Conservation (phyloP, 2,797 vertebrate genomes). For the Pachyuromys duprasi region DNA sequence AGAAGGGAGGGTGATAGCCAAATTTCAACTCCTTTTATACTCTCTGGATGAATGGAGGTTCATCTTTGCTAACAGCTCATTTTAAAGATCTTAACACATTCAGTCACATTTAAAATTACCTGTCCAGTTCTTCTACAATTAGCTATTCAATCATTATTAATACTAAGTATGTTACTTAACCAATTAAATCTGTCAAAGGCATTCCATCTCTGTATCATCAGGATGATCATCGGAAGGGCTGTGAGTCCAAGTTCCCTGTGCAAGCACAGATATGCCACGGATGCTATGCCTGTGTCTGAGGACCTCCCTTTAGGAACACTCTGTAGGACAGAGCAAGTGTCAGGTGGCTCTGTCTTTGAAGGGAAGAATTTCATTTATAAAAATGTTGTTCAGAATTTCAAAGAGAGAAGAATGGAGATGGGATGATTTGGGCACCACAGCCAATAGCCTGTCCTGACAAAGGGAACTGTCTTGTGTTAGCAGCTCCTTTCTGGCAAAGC, state of each 20-base stretch:
- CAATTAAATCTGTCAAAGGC: not conserved
- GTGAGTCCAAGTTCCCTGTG: rapidly evolving
- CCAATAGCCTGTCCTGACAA: not conserved
- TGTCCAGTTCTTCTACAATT: not conserved
- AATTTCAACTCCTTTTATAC: not conserved
- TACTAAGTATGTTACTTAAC: not conserved
- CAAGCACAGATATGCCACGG: not conserved
- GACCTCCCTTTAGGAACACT: not conserved
- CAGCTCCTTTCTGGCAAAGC: not conserved
- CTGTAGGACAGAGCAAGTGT: not conserved
- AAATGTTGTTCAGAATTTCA: not conserved
- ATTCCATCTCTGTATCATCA: not conserved
- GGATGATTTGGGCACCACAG: too few species aligned
- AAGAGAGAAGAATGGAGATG: not conserved
- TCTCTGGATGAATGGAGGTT: not conserved
- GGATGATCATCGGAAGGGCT: not conserved
- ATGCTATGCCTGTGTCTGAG: not conserved
- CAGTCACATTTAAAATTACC: constrained; percentile 15
- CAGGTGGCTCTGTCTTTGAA: not conserved
- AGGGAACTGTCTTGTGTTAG: not conserved
- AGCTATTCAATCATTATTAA: not conserved
- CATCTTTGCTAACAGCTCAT: not conserved
- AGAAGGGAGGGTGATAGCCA: rapidly evolving
- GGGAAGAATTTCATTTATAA: constrained; percentile 4
- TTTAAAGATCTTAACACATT: constrained; percentile 44